A percentile compares a stretch with the other conserved stretches of the same genome.
These are phyloP conservation scores for Rhingia rostrata DNA, from an alignment of 2,888 invertebrate genomes.

Conservation along the genomic window DNA sequence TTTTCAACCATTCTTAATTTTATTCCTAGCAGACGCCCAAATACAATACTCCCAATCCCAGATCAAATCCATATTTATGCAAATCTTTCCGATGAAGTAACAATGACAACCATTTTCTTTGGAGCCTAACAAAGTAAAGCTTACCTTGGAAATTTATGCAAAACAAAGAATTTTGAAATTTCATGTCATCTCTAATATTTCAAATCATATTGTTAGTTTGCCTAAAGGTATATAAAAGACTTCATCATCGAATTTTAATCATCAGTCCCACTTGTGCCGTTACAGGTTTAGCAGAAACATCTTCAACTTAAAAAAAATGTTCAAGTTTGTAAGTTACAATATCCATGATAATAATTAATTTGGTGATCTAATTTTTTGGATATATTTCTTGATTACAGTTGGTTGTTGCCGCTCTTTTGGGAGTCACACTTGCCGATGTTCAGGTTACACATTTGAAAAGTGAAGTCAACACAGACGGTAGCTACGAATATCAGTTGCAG, in stretches of 20 bases:
- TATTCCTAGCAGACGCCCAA: no score
- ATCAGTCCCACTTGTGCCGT: slow-evolving; percentile 42
- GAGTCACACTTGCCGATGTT: slow-evolving; percentile 67
- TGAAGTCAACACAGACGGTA: slow-evolving; percentile 80
- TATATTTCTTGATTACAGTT: slow-evolving; percentile 61
- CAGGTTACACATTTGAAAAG: slow-evolving; percentile 38
- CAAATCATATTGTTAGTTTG: not conserved
- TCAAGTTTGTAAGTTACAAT: slow-evolving; percentile 42
- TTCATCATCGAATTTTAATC: slow-evolving; percentile 9
- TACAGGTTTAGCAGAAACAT: not conserved
- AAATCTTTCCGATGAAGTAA: not conserved
- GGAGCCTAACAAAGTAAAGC: not conserved
- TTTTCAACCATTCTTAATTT: no score
- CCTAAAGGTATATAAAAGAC: slow-evolving; percentile 43
- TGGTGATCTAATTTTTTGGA: not conserved
- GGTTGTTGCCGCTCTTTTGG: slow-evolving; percentile 71
- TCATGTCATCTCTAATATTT: slow-evolving; percentile 22
- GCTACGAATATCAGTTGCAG: slow-evolving; percentile 83
- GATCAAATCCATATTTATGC: not conserved
- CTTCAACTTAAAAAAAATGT: slow-evolving; percentile 32
- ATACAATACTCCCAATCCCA: no score
- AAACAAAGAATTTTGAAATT: slow-evolving; percentile 46
- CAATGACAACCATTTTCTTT: not conserved
- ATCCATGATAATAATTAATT: not conserved
- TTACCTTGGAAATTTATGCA: slow-evolving; percentile 52